These are phyloP conservation scores for Coracopsis vasa DNA, from an alignment of 2,113 vertebrate genomes.

Conservation along the genomic window DNA sequence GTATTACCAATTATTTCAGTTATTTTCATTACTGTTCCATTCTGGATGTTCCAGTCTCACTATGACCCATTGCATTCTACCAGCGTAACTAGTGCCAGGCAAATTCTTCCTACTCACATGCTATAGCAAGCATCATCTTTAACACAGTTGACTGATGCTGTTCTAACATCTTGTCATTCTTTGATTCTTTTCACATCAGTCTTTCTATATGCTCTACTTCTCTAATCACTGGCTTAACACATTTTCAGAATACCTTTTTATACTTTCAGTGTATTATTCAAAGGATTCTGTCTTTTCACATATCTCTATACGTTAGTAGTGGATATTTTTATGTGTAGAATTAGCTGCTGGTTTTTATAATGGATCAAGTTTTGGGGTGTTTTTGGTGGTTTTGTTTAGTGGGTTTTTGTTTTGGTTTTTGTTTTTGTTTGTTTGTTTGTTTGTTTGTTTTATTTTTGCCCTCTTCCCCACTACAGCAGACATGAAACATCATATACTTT, in stretches of 20 bases:
- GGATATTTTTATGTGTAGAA: background rate
- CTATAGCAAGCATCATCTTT: background rate
- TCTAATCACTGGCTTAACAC: background rate
- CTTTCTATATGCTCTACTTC: background rate
- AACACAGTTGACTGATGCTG: background rate
- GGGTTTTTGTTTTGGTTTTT: background rate
- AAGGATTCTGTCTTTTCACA: background rate
- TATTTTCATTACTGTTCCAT: background rate
- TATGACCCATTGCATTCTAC: background rate
- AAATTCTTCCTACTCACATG: background rate
- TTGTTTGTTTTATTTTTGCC: background rate
- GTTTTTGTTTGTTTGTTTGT: background rate
- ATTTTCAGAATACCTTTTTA: background rate
- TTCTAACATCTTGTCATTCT: background rate
- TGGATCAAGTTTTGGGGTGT: background rate
- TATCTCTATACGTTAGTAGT: background rate
- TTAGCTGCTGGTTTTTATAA: background rate
- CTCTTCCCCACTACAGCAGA: background rate
- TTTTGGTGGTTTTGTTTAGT: background rate
- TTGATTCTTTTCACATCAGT: background rate
- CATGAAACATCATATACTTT: background rate
- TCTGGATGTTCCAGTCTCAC: fast-evolving
- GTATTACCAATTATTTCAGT: background rate
- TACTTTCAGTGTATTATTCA: background rate
- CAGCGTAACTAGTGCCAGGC: background rate